Conservation (phyloP, 1,140 invertebrate genomes). For the Magallana gigas region DNA sequence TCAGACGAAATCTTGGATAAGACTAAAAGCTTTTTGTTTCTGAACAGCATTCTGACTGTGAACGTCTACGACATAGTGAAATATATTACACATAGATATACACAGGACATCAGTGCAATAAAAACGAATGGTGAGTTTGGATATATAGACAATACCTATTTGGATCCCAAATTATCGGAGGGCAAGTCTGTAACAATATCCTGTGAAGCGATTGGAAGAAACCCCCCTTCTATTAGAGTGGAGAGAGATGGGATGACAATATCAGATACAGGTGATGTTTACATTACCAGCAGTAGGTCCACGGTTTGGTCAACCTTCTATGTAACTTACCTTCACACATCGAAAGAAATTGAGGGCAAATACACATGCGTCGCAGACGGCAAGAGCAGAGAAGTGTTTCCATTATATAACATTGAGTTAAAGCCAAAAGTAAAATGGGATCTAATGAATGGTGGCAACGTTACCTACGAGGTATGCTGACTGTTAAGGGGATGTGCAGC, state of each 20-base stretch:
- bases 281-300: background rate
- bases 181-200: background rate
- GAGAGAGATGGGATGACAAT: background rate
- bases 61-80: background rate
- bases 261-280: background rate
- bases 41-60: background rate
- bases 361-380: background rate
- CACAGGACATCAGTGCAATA: background rate
- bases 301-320: background rate
- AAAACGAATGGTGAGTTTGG: background rate
- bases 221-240: background rate
- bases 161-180: background rate
- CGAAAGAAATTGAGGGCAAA: background rate
- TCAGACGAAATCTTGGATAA: background rate
- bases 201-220: background rate
- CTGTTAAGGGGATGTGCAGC: background rate
- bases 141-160: background rate
- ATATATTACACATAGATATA: background rate
- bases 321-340: background rate
- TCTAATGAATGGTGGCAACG: background rate
- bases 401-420: background rate
- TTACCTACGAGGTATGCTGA: background rate
- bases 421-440: background rate
- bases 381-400: background rate
- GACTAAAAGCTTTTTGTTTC: background rate